Conservation (phyloP, 2,797 vertebrate species). For the Bucorvus abyssinicus region DNA sequence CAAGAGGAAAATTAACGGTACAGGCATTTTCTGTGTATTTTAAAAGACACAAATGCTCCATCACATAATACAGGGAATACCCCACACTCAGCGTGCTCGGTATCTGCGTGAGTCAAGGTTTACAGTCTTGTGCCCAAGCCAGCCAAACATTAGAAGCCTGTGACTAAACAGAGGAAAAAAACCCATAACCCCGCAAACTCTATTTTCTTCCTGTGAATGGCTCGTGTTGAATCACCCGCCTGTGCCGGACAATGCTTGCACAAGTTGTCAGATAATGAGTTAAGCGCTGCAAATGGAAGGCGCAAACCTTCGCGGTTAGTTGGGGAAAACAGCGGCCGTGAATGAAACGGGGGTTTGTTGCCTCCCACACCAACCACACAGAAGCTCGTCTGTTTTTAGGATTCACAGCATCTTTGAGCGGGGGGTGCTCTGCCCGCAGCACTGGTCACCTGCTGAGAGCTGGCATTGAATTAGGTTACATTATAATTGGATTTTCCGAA, state of each 20-base stretch:
- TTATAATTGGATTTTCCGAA: conserved; percentile 64
- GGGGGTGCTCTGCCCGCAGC: conserved; percentile 24
- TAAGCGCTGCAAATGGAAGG: neutral
- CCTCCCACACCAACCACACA: neutral
- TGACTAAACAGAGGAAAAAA: neutral
- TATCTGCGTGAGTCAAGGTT: neutral
- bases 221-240: neutral
- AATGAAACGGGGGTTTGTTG: neutral
- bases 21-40: neutral
- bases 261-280: conserved; percentile 19
- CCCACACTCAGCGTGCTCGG: neutral
- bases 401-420: neutral
- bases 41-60: neutral
- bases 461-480: conserved; percentile 43
- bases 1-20: neutral
- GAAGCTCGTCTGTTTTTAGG: conserved; percentile 23
- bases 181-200: neutral
- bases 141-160: neutral
- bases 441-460: conserved; percentile 44
- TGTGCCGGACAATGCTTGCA: neutral
- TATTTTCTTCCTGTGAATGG: conserved; percentile 11
- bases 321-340: neutral
- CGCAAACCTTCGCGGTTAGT: neutral
- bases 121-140: neutral
- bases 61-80: neutral